Conservation (phyloP, 1,140 invertebrate genomes). For the Aphelenchoides fujianensis region DNA sequence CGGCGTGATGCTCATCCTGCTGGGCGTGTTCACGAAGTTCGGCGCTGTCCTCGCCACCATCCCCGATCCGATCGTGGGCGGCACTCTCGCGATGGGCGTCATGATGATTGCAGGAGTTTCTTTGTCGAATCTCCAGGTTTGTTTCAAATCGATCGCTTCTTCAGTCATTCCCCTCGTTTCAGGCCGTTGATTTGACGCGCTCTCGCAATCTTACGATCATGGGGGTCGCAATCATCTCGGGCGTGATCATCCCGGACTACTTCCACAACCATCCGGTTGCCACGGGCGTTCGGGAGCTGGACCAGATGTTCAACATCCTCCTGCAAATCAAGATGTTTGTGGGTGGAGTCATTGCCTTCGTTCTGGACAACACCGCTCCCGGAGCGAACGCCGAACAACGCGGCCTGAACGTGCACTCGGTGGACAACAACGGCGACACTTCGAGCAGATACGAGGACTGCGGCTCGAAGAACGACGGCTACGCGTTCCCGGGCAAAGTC, state of each 20-base stretch:
- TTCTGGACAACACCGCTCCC: constrained; percentile 64
- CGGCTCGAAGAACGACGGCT: constrained; percentile 20
- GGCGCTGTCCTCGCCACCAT: constrained; percentile 33
- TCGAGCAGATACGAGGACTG: neutral
- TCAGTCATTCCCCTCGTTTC: too few species aligned
- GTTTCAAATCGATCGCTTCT: too few species aligned
- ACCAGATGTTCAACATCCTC: constrained; percentile 62
- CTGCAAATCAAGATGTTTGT: constrained; percentile 64
- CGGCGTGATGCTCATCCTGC: constrained; percentile 28
- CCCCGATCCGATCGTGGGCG: constrained; percentile 36
- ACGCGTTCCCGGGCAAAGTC: constrained; percentile 27
- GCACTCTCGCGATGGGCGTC: constrained; percentile 30
- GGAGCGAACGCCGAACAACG: constrained; percentile 50
- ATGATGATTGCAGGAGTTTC: constrained; percentile 61
- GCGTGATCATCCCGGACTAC: constrained; percentile 58
- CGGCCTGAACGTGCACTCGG: constrained; percentile 18
- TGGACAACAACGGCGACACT: neutral
- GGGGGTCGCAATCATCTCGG: constrained; percentile 59
- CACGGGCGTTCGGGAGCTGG: constrained; percentile 27
- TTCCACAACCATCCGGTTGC: constrained; percentile 26
- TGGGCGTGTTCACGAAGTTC: constrained; percentile 35
- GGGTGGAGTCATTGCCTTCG: constrained; percentile 62
- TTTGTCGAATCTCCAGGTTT: constrained; percentile 51
- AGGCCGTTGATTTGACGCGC: constrained; percentile 59
- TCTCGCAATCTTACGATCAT: constrained; percentile 61